Evolutionary conservation across 1,140 invertebrate species (phyloP).

Genomic region (Chrysopa pallens): DNA sequence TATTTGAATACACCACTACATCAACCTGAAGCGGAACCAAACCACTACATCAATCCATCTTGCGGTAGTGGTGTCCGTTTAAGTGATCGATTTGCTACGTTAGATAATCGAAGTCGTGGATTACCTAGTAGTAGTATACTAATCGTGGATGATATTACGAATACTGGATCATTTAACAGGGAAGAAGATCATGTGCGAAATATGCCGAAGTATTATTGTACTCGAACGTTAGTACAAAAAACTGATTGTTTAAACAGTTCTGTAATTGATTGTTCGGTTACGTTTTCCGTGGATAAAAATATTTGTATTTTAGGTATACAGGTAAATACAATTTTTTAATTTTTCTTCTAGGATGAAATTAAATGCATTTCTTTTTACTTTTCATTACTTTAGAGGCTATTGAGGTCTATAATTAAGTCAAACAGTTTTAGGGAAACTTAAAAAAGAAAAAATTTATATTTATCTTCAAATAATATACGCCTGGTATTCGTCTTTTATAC

Average conservation of each 20-base stretch:
- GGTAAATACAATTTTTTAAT: conserved; percentile 20
- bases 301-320: conserved; percentile 52
- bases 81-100: no score
- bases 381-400: no score
- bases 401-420: no score
- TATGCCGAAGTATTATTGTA: conserved; percentile 42
- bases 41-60: background rate
- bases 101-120: no score
- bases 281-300: conserved; percentile 59
- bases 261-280: conserved; percentile 52
- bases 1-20: background rate
- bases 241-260: conserved; percentile 49
- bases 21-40: background rate
- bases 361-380: conserved; percentile 6
- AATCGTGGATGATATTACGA: no score
- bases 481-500: no score
- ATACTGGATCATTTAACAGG: background rate
- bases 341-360: no score
- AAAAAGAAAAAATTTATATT: no score
- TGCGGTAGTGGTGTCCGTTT: no score
- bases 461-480: no score
- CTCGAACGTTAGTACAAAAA: conserved; percentile 35
- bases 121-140: no score
- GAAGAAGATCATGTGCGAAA: conserved; percentile 11
- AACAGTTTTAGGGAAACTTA: no score